Percentiles rank a stretch among this genome's conserved stretches.
These are phyloP conservation scores for Ibycter americanus DNA, from an alignment of 2,797 vertebrate species.

Conservation along the genomic window DNA sequence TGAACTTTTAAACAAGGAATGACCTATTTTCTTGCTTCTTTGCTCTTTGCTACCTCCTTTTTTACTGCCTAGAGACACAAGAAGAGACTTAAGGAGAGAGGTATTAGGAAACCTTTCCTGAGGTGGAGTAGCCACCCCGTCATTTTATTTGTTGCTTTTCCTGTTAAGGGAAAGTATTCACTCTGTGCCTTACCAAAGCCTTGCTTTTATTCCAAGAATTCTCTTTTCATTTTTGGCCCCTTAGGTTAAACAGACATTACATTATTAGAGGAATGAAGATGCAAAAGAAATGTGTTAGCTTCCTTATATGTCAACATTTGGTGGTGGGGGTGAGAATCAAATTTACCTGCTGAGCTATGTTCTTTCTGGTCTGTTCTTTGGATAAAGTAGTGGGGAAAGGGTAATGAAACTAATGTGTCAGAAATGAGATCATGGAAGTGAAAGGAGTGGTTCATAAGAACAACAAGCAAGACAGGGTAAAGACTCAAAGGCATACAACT, in stretches of 20 bases:
- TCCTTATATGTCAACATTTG: neutral
- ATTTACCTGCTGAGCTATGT: neutral
- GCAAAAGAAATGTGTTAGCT: neutral
- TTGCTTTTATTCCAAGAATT: neutral
- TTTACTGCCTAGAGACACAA: neutral
- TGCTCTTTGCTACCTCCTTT: neutral
- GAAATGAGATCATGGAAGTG: neutral
- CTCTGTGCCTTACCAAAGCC: neutral
- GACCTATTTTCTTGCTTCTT: slow-evolving; percentile 13
- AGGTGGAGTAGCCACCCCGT: neutral
- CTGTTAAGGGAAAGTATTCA: neutral
- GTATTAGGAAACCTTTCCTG: neutral
- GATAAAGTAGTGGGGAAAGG: neutral
- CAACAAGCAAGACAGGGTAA: neutral
- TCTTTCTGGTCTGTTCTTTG: neutral
- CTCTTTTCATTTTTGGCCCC: neutral
- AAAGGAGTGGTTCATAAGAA: neutral
- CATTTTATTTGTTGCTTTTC: neutral
- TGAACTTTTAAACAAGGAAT: slow-evolving; percentile 36
- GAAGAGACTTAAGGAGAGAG: neutral
- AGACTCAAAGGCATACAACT: neutral
- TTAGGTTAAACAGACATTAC: neutral
- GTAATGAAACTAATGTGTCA: neutral
- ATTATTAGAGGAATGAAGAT: neutral
- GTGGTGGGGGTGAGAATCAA: neutral